Conservation (phyloP, 2,113 vertebrate species). For the Poecilia latipinna region DNA sequence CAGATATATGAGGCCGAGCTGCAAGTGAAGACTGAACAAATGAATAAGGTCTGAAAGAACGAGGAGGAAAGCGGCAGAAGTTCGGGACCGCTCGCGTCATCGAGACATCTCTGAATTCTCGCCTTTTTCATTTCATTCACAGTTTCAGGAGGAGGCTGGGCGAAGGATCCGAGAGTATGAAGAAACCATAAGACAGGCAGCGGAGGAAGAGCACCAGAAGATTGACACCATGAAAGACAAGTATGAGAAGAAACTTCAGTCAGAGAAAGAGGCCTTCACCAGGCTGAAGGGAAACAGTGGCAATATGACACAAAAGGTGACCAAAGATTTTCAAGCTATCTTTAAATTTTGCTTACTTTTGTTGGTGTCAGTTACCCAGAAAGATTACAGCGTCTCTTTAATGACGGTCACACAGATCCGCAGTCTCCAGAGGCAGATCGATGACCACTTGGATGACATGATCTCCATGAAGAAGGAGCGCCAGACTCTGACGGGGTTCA, state of each 20-base stretch:
- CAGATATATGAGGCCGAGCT: slow-evolving; percentile 84
- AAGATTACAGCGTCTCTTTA: background rate
- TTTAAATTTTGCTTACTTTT: background rate
- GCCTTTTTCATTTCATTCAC: background rate
- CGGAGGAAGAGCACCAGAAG: slow-evolving; percentile 86
- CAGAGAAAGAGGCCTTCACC: slow-evolving; percentile 83
- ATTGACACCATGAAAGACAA: slow-evolving; percentile 85
- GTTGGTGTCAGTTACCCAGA: background rate
- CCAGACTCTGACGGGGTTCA: slow-evolving; percentile 83
- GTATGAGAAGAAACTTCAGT: slow-evolving; percentile 83
- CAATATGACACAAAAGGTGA: slow-evolving; percentile 89
- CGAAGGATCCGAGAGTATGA: slow-evolving; percentile 81
- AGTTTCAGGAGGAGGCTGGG: slow-evolving; percentile 80
- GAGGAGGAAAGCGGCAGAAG: background rate
- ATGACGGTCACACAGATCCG: slow-evolving; percentile 75
- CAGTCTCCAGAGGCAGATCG: slow-evolving; percentile 87
- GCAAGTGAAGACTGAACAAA: slow-evolving; percentile 79
- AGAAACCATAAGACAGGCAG: slow-evolving; percentile 86
- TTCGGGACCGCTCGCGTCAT: background rate
- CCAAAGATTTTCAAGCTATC: background rate
- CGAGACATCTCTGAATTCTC: background rate
- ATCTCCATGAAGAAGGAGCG: slow-evolving; percentile 84
- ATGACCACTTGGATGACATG: slow-evolving; percentile 79
- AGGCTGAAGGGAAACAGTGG: slow-evolving; percentile 85
- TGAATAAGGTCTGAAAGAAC: slow-evolving; percentile 82